Base-by-base conservation (phyloP, 2,888 invertebrate species). In the Liposcelis brunnea region DNA sequence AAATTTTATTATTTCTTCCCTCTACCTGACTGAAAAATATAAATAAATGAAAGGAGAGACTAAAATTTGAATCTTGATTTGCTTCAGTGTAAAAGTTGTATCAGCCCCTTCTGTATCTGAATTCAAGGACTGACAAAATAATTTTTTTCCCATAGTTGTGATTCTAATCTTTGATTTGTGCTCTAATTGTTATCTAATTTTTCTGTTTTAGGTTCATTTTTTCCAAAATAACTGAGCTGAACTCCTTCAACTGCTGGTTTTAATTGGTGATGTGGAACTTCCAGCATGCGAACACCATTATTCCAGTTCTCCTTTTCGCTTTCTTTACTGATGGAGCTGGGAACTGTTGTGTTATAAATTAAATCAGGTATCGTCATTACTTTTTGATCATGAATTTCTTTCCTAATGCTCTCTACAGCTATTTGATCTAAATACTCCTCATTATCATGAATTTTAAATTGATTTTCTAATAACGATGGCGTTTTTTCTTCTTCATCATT, bases 161-260 rank as follows among this genome's bases (percentile, higher is more conserved):
- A 6, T 26, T 26, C 8, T 8, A 26, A 26, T 26, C 26, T n/a
- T n/a, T n/a, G n/a, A n/a, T n/a, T n/a, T n/a, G n/a, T n/a, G n/a
- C n/a, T n/a, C n/a, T n/a, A n/a, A n/a, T n/a, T n/a, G n/a, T n/a
- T n/a, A 26, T 26, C 26, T 8, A 26, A 26, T 26, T 26, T 26
- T 8, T 26, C 26, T 6, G 8, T 26, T 26, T 26, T 26, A 6
- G 26, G 26, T 26, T 26, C 19, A 40, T 40, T 40, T 40, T 40
- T 40, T n/a, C 16, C 40, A 12, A 49, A 48, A 49, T 74, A 74
- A 52, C 70, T 67, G 48, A 75, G 66, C 42, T 74, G 68, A 35
- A 70, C 66, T 1, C 74, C 74, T 46, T 70, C 71, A 36, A 72
- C 66, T 35, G 74, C 74, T 2, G 74, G 73, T 50, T 69, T 70